phyloP scores from a whole-genome alignment of 2,113 vertebrate genomes.

The Tautogolabrus adspersus region DNA sequence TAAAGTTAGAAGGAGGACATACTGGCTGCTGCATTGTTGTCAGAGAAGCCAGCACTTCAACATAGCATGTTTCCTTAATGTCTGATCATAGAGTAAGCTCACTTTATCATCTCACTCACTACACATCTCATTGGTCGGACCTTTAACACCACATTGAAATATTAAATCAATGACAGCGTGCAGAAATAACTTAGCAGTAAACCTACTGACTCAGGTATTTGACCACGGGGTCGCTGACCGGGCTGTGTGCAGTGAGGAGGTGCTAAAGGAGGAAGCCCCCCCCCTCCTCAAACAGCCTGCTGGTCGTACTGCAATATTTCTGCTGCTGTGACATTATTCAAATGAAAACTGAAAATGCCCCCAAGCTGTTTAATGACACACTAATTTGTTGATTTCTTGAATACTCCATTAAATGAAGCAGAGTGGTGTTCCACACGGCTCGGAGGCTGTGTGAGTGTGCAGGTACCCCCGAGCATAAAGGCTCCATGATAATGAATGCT shows the following conservation, averaged over 20 bases:
- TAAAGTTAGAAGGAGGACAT: no score
- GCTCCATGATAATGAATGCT: slow-evolving; percentile 67
- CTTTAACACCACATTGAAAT: no score
- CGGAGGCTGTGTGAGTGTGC: slow-evolving; percentile 33
- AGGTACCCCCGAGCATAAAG: slow-evolving; percentile 53
- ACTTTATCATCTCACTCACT: no score
- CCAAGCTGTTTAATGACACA: slow-evolving; percentile 37
- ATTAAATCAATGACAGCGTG: background rate
- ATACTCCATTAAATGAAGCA: slow-evolving; percentile 34
- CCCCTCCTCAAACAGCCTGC: background rate
- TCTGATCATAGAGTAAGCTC: no score
- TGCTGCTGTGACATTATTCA: slow-evolving; percentile 24
- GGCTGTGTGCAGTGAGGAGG: background rate
- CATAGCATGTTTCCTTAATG: no score
- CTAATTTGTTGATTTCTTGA: slow-evolving; percentile 56
- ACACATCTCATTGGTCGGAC: no score
- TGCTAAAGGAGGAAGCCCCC: background rate
- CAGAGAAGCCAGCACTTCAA: no score
- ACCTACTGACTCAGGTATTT: background rate
- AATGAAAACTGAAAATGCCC: slow-evolving; percentile 20
- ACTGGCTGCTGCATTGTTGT: no score
- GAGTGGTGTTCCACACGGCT: background rate
- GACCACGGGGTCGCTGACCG: no score
- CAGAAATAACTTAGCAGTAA: background rate
- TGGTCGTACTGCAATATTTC: background rate